Conservation (phyloP, 2,797 vertebrate species). For the Orientallactaga sibirica region DNA sequence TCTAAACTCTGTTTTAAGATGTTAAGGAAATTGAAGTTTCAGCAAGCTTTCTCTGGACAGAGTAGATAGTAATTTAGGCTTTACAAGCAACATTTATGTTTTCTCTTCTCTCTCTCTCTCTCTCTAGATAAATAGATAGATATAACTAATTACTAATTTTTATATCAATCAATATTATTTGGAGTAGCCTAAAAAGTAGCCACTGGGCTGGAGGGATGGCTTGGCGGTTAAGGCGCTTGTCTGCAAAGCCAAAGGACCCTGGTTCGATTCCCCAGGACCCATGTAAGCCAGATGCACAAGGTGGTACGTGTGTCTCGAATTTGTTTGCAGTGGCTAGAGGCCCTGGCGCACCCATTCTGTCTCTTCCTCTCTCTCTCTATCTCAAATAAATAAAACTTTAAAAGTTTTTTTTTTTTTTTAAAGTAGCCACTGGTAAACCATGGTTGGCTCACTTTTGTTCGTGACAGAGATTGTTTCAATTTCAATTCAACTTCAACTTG, state of each 20-base stretch:
- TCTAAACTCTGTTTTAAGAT: slow-evolving; percentile 41
- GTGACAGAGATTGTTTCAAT: neutral
- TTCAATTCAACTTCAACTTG: slow-evolving; percentile 38
- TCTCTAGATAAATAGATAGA: neutral
- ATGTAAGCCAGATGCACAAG: too few species aligned
- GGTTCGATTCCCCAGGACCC: too few species aligned
- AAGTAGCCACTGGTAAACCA: neutral
- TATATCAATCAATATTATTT: neutral
- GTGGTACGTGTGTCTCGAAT: too few species aligned
- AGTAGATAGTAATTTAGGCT: neutral
- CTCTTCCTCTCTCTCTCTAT: too few species aligned
- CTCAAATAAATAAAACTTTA: too few species aligned
- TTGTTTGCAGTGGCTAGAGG: too few species aligned
- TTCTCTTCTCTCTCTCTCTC: slow-evolving; percentile 1
- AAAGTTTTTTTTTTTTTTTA: too few species aligned
- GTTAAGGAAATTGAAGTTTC: slow-evolving; percentile 21
- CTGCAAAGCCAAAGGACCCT: too few species aligned
- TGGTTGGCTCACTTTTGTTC: neutral
- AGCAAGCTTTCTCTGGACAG: slow-evolving; percentile 28
- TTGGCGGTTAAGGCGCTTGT: too few species aligned
- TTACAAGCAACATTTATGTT: neutral
- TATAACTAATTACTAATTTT: neutral
- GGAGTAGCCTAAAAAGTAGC: neutral
- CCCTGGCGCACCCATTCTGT: too few species aligned
- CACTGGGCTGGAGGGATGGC: too few species aligned